Conservation (phyloP, 2,888 invertebrate genomes). For the Hylaea fasciaria region DNA sequence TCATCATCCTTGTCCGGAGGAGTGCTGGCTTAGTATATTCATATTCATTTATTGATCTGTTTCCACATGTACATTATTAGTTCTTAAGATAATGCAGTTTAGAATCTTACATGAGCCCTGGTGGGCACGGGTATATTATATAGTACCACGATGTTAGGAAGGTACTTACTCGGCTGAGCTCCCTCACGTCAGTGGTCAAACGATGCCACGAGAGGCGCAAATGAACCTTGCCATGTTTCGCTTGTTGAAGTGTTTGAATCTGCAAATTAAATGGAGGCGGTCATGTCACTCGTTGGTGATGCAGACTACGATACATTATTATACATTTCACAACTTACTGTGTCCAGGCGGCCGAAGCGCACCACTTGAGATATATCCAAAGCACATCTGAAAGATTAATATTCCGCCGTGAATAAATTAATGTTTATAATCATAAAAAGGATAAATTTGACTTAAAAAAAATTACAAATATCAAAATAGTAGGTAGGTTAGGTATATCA, state of each 20-base stretch:
- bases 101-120: no score
- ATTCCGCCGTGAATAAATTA: conserved; percentile 2
- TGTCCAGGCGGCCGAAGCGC: conserved; percentile 74
- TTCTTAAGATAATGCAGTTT: no score
- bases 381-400: conserved; percentile 66
- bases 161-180: conserved; percentile 89
- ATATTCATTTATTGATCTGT: no score
- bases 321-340: conserved; percentile 61
- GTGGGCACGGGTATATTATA: no score
- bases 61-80: no score
- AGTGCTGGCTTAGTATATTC: no score
- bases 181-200: conserved; percentile 88
- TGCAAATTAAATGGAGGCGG: conserved; percentile 59
- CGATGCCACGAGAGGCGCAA: conserved; percentile 95
- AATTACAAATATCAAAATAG: not conserved
- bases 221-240: conserved; percentile 97
- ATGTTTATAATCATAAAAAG: not conserved
- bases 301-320: no score
- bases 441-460: not conserved
- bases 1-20: no score
- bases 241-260: conserved; percentile 98
- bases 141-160: no score
- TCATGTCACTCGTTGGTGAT: no score
- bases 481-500: no score
- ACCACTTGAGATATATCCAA: conserved; percentile 80